Percentiles rank a stretch among this genome's conserved stretches.
Evolutionary conservation across 30 jellyfish, hydroid and myxozoan genomes (phyloP).

Genomic region (Turritopsis rubra): DNA sequence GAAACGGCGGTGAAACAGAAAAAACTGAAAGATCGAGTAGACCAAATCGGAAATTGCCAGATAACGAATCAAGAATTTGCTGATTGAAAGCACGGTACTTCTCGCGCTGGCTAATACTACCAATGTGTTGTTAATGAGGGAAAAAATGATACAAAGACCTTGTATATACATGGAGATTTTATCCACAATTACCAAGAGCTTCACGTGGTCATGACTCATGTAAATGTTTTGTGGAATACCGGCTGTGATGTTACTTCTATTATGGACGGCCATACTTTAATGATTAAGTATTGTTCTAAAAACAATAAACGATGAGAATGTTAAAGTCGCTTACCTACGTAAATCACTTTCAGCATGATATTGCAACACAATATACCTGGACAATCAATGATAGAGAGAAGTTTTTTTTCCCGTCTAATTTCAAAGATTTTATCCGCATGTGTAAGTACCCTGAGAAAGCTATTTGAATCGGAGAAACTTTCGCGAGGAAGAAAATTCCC

Average conservation of each 20-base stretch:
- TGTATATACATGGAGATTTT: background rate
- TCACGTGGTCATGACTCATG: background rate
- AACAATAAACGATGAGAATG: too few species aligned
- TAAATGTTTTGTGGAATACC: background rate
- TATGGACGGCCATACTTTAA: too few species aligned
- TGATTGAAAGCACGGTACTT: background rate
- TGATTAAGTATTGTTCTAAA: too few species aligned
- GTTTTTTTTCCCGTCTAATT: too few species aligned
- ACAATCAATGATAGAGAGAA: too few species aligned
- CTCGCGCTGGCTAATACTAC: background rate
- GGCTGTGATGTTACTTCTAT: background rate
- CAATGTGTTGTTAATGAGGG: background rate
- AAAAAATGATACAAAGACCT: background rate
- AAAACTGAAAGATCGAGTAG: background rate
- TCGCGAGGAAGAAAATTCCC: too few species aligned
- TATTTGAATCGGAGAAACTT: too few species aligned
- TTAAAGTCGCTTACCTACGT: too few species aligned
- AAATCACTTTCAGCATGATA: too few species aligned
- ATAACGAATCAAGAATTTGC: background rate
- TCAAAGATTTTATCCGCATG: too few species aligned
- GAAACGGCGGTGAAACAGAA: background rate
- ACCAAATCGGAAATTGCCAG: background rate
- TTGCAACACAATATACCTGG: too few species aligned
- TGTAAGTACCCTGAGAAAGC: too few species aligned
- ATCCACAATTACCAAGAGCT: background rate